phyloP scores from a whole-genome alignment of 2,797 vertebrate species.

The Lindbergichthys nudifrons region DNA sequence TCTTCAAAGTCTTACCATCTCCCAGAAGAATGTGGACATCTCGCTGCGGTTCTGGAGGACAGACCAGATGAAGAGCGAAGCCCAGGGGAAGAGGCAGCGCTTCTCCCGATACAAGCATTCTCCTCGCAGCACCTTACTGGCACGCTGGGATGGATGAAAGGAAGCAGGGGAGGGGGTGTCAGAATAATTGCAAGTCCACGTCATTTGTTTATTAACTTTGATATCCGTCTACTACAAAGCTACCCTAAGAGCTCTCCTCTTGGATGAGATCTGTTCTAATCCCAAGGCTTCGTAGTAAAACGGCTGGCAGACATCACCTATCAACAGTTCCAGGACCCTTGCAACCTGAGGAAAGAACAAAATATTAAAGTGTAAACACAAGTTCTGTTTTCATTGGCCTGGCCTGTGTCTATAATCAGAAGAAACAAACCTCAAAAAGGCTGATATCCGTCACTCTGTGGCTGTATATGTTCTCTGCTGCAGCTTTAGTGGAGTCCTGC shows the following conservation, averaged over 20 bases:
- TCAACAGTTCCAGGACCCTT: slow-evolving; percentile 82
- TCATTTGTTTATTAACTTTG: not conserved
- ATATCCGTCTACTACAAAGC: not conserved
- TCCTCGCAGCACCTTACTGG: slow-evolving; percentile 61
- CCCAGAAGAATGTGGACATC: slow-evolving; percentile 94
- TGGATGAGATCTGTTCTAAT: slow-evolving; percentile 59
- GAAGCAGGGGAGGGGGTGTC: not conserved
- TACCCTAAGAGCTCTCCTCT: slow-evolving; percentile 77
- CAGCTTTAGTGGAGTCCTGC: slow-evolving; percentile 23
- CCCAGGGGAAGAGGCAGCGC: slow-evolving; percentile 83
- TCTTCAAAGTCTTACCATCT: slow-evolving; percentile 86
- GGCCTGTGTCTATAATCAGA: too few relatives aligned
- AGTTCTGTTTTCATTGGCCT: not conserved
- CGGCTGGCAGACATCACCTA: slow-evolving; percentile 87
- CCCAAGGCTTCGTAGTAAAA: slow-evolving; percentile 80
- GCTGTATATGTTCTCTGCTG: slow-evolving; percentile 13
- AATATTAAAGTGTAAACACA: not conserved
- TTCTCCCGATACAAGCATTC: slow-evolving; percentile 61
- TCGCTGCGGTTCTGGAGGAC: slow-evolving; percentile 89
- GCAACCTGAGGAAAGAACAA: slow-evolving; percentile 77
- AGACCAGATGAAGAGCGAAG: slow-evolving; percentile 91
- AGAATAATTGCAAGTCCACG: not conserved
- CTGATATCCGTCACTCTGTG: slow-evolving; percentile 52
- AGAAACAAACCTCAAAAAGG: slow-evolving; percentile 81
- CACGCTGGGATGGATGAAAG: slow-evolving; percentile 32